Conservation (phyloP, 2,888 invertebrate genomes). For the Clusia tigrina region DNA sequence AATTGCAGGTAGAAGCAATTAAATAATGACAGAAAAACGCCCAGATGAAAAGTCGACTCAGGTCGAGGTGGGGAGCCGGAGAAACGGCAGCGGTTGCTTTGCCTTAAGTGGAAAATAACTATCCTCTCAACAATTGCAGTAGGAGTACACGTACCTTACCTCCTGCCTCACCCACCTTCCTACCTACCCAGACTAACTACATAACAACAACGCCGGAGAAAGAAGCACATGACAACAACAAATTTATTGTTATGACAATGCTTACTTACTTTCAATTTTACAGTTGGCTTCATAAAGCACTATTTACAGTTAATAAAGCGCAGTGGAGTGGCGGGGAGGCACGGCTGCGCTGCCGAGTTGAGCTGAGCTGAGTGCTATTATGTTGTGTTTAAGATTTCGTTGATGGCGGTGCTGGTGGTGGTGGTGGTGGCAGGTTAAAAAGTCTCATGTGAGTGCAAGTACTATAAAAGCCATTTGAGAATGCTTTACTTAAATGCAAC, state of each 20-base stretch:
- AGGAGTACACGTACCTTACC: too few relatives aligned
- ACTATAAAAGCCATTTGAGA: too few relatives aligned
- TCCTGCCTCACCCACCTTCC: too few relatives aligned
- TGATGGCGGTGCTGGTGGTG: too few relatives aligned
- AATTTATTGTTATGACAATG: not conserved
- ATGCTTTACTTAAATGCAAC: too few relatives aligned
- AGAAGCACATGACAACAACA: not conserved
- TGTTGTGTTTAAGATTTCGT: too few relatives aligned
- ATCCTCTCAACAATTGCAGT: too few relatives aligned
- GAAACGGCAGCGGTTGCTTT: not conserved
- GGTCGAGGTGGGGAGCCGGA: not conserved
- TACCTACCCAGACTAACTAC: too few relatives aligned
- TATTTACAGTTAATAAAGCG: constrained; percentile 43
- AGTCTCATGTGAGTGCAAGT: too few relatives aligned
- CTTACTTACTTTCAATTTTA: not conserved
- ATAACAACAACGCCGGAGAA: too few relatives aligned
- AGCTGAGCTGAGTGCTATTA: too few relatives aligned
- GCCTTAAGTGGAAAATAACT: not conserved
- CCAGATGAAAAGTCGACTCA: not conserved
- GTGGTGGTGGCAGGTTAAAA: too few relatives aligned
- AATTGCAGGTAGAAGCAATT: not conserved
- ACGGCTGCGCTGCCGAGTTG: constrained; percentile 8
- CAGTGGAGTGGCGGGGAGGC: constrained; percentile 19
- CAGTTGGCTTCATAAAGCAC: constrained; percentile 33
- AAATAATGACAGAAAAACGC: not conserved